Percentiles rank a stretch among this genome's conserved stretches.
Conservation (phyloP, 2,797 vertebrate species). For the Notamacropus eugenii region DNA sequence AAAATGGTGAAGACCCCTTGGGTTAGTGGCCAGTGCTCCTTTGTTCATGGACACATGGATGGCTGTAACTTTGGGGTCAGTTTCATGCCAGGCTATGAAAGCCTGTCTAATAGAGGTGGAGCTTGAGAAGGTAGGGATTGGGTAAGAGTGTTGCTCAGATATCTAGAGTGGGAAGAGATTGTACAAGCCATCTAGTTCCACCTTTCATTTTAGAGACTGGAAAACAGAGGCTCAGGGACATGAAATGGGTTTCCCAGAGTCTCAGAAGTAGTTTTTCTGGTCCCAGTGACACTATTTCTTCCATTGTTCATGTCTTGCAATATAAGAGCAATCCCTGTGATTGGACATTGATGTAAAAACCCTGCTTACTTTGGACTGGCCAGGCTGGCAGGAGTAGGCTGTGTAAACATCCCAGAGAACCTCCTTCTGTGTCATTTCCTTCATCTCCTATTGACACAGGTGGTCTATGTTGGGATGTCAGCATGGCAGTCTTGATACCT, state of each 20-base stretch:
- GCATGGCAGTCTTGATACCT: conserved; percentile 84
- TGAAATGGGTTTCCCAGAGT: not conserved
- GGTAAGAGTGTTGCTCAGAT: not conserved
- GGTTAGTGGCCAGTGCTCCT: not conserved
- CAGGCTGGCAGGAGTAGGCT: conserved; percentile 88
- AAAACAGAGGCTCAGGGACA: not conserved
- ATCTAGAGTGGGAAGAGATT: not conserved
- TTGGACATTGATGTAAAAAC: not conserved
- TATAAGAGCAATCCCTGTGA: not conserved
- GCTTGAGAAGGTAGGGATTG: no score
- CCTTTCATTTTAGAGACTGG: not conserved
- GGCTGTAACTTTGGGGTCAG: not conserved
- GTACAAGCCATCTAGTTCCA: not conserved
- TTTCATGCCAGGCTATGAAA: not conserved
- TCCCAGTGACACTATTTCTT: not conserved
- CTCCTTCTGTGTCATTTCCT: conserved; percentile 85
- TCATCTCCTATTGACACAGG: conserved; percentile 87
- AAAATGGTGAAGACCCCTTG: not conserved
- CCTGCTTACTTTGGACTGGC: conserved; percentile 85
- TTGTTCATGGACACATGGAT: not conserved
- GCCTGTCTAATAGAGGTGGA: not conserved
- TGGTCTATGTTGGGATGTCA: conserved; percentile 85
- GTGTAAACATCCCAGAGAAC: conserved; percentile 84
- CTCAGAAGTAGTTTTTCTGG: not conserved
- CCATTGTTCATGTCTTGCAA: not conserved